Percentiles rank a stretch among this genome's conserved stretches.
Evolutionary conservation across 1,140 invertebrate genomes (phyloP).

Genomic region (Anastrepha obliqua): DNA sequence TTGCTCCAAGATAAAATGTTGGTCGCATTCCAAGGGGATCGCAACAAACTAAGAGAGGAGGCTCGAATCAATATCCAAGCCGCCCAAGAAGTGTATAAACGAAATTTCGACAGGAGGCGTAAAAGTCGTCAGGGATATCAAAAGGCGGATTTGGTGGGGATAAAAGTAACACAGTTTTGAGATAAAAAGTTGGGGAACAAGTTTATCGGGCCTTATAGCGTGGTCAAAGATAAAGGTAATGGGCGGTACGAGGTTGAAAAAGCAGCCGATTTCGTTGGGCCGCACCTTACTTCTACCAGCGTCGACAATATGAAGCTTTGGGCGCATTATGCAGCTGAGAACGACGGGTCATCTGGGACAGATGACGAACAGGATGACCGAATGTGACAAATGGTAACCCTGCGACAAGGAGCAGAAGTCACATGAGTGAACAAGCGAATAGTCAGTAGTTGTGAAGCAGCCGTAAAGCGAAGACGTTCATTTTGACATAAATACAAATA

Average conservation of each 20-base stretch:
- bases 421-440: too few species aligned
- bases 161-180: slow-evolving; percentile 67
- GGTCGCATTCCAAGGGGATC: not conserved
- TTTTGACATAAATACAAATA: too few species aligned
- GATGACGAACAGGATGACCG: slow-evolving; percentile 54
- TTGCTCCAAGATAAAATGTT: slow-evolving; percentile 65
- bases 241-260: not conserved
- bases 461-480: too few species aligned
- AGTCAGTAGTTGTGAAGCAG: too few species aligned
- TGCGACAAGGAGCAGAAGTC: too few species aligned
- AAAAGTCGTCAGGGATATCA: slow-evolving; percentile 61
- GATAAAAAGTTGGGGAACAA: slow-evolving; percentile 55
- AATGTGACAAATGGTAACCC: slow-evolving; percentile 26
- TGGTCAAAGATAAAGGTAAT: not conserved
- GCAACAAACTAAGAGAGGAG: not conserved
- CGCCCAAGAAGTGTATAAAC: not conserved
- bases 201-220: slow-evolving; percentile 51
- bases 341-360: slow-evolving; percentile 30
- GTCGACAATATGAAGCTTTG: slow-evolving; percentile 18
- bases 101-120: slow-evolving; percentile 57
- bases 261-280: slow-evolving; percentile 5
- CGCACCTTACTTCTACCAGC: not conserved
- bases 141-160: slow-evolving; percentile 69
- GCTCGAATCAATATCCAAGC: slow-evolving; percentile 25
- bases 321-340: not conserved